These are phyloP conservation scores for Pherbina coryleti DNA, from an alignment of 2,888 invertebrate species.

Conservation along the genomic window DNA sequence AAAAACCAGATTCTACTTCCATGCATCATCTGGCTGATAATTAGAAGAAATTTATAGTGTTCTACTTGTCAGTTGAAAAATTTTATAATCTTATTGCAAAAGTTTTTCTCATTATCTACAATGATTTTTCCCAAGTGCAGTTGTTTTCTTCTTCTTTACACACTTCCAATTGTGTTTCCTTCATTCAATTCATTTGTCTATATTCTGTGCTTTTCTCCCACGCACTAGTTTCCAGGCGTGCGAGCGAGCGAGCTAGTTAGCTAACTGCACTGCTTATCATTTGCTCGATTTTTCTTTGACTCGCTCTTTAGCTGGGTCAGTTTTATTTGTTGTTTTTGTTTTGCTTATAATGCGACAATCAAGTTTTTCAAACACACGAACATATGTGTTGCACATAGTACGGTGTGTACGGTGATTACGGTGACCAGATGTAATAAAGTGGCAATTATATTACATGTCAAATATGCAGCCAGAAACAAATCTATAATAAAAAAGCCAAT, in stretches of 20 bases:
- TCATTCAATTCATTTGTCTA: background rate
- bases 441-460: background rate
- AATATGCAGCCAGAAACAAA: no score
- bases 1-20: no score
- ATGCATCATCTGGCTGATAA: no score
- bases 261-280: background rate
- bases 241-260: background rate
- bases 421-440: background rate
- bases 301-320: background rate
- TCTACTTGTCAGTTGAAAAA: background rate
- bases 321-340: constrained; percentile 7
- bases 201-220: background rate
- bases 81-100: background rate
- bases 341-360: no score
- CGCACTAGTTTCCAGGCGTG: background rate
- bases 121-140: constrained; percentile 4
- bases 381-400: no score
- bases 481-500: no score
- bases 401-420: no score
- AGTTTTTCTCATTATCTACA: background rate
- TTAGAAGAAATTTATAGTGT: no score
- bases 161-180: constrained; percentile 7
- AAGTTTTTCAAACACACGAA: no score
- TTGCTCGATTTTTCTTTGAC: background rate
- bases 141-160: background rate